phyloP scores from a whole-genome alignment of 1,140 invertebrate species.

The Adelges cooleyi region DNA sequence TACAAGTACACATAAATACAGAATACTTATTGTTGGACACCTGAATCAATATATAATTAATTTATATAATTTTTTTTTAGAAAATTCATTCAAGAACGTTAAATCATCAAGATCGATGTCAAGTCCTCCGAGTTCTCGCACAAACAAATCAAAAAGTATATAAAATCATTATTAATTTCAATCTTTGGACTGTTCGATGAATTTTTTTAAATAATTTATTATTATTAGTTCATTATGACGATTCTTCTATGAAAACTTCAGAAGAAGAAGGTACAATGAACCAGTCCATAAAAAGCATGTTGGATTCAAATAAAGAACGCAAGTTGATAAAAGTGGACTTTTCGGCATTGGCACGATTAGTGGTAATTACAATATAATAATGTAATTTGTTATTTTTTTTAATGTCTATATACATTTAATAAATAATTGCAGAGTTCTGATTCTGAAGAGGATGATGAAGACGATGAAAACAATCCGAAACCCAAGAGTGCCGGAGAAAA shows the following conservation, averaged over 20 bases:
- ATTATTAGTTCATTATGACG: constrained; percentile 2
- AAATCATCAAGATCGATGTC: constrained; percentile 21
- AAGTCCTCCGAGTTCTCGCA: constrained; percentile 12
- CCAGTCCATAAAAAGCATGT: constrained; percentile 5
- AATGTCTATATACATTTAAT: background rate
- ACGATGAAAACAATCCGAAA: background rate
- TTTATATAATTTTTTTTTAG: background rate
- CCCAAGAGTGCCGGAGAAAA: background rate
- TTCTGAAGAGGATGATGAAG: constrained; percentile 23
- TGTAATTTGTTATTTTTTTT: background rate
- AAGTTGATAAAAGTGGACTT: constrained; percentile 23
- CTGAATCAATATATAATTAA: background rate
- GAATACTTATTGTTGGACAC: background rate
- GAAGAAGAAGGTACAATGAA: constrained; percentile 3
- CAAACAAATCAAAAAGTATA: constrained; percentile 19
- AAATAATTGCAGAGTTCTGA: constrained; percentile 4
- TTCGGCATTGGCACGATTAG: constrained; percentile 17
- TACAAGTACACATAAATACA: background rate
- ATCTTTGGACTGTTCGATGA: too few species aligned
- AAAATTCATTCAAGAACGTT: constrained; percentile 3
- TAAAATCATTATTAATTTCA: background rate
- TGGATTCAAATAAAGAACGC: constrained; percentile 19
- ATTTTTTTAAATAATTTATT: too few species aligned
- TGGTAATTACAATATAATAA: background rate
- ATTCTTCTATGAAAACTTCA: constrained; percentile 1